Evolutionary conservation across 2,797 vertebrate genomes (phyloP).

Genomic region (Acrossocheilus wenchowensis): DNA sequence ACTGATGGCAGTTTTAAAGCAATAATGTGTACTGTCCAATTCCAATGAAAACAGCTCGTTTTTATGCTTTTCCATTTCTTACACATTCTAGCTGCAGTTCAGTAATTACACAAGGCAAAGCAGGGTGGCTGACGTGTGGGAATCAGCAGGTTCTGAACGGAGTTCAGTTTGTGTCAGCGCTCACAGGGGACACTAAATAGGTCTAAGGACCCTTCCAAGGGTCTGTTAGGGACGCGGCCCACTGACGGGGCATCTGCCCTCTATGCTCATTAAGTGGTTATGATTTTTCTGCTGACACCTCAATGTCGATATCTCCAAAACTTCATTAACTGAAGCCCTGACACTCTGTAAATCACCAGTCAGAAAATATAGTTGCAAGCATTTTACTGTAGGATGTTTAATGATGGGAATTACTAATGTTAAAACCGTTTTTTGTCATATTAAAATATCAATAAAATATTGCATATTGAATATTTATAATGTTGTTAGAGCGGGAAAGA

Average conservation of each 20-base stretch:
- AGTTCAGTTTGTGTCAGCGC: constrained; percentile 4
- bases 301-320: constrained; percentile 31
- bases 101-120: constrained; percentile 7
- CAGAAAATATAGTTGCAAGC: constrained; percentile 34
- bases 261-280: constrained; percentile 46
- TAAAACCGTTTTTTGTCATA: too few relatives aligned
- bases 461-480: too few relatives aligned
- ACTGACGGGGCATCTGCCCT: not conserved
- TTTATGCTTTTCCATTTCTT: constrained; percentile 2
- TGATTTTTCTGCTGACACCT: constrained; percentile 31
- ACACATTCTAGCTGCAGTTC: not conserved
- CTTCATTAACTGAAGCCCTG: constrained; percentile 24
- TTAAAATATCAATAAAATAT: too few relatives aligned
- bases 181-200: constrained; percentile 4
- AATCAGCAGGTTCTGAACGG: constrained; percentile 20
- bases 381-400: not conserved
- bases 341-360: constrained; percentile 15
- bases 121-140: not conserved
- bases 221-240: not conserved
- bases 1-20: constrained; percentile 32
- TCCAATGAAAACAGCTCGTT: not conserved
- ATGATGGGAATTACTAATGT: not conserved
- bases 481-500: too few relatives aligned
- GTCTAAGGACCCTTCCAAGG: constrained; percentile 13
- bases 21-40: constrained; percentile 17